Percentiles rank a stretch among this genome's conserved stretches.
These are phyloP conservation scores for Acanthosepion pharaonis DNA, from an alignment of 2,888 invertebrate species.

Conservation along the genomic window DNA sequence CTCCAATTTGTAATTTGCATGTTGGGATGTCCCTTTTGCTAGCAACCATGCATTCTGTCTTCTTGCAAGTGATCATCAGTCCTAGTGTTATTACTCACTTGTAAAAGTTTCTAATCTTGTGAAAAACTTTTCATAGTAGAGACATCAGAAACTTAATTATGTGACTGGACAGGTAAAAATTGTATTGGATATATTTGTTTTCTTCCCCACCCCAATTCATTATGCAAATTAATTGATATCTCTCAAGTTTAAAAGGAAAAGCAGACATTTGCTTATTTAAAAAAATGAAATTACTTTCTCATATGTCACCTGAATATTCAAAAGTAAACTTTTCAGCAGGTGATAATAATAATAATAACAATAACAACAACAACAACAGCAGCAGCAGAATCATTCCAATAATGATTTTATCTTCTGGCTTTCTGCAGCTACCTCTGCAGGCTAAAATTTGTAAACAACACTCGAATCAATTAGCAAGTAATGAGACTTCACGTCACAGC, in stretches of 20 bases:
- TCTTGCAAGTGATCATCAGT: too few relatives aligned
- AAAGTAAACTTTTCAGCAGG: not conserved
- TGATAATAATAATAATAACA: not conserved
- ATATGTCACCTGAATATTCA: not conserved
- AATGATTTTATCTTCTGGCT: too few relatives aligned
- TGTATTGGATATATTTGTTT: not conserved
- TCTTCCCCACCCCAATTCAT: not conserved
- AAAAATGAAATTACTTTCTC: not conserved
- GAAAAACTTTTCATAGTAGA: not conserved
- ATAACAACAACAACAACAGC: too few relatives aligned
- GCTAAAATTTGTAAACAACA: too few relatives aligned
- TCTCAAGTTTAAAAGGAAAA: not conserved
- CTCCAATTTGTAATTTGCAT: too few relatives aligned
- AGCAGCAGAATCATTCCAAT: too few relatives aligned
- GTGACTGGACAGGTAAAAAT: not conserved
- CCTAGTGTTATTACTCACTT: not conserved
- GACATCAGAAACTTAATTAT: not conserved
- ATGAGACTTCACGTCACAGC: too few relatives aligned
- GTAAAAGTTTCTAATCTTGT: not conserved
- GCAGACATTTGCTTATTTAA: not conserved
- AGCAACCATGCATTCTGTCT: too few relatives aligned
- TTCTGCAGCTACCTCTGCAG: too few relatives aligned
- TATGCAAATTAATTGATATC: not conserved
- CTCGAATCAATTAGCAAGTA: too few relatives aligned
- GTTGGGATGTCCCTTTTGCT: too few relatives aligned